Base-by-base conservation (phyloP, 1,140 invertebrate species). In the Danaus melanippus region DNA sequence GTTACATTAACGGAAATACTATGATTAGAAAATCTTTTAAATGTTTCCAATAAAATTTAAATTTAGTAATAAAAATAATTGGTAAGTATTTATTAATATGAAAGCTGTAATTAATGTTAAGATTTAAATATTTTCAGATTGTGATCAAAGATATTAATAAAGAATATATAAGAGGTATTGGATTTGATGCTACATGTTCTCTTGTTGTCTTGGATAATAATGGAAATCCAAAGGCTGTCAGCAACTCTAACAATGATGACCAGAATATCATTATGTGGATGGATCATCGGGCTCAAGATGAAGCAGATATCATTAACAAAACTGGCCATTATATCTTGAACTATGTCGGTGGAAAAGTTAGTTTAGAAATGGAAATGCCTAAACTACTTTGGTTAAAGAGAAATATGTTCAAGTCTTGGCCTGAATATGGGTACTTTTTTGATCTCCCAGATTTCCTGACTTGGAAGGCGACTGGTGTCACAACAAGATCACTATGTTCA, bases 141-240 rank as follows among this genome's bases (percentile, higher is more conserved):
- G 90, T 95, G 40, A 85, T 84, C 43, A 71, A 79, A 67, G 87
- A 89, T 66, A 78, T 92, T 41, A 71, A 89, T 46, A 82, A 89
- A 47, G 70, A 89, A 46, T 69, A 81, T 63, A 89, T 98, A 9
- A 92, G 91, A 88, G 96, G 94, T 45, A 93, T 99, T 69, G 96
- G 96, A 0, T 98, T 98, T 89, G 96, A 97, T 91, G 97, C 97
- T 11, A 99, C 97, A 41, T 98, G 97, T 79, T 98, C 97, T 10
- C 77, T 99, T 44, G 97, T 97, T 7, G 93, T 92, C 12, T 62
- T 98, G 12, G 95, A 94, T 67, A 81, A 88, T 66, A 84, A 92
- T 62, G 90, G 90, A 12, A 82, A 90, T 46, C 93, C 96, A 4
- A 69, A 97, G 8, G 91, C 93, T 12, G 90, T 97, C 0, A 96